Percentiles rank a stretch among this genome's conserved stretches.
phyloP scores from a whole-genome alignment of 2,888 invertebrate genomes.

The Cataglyphis rosenhaueri region DNA sequence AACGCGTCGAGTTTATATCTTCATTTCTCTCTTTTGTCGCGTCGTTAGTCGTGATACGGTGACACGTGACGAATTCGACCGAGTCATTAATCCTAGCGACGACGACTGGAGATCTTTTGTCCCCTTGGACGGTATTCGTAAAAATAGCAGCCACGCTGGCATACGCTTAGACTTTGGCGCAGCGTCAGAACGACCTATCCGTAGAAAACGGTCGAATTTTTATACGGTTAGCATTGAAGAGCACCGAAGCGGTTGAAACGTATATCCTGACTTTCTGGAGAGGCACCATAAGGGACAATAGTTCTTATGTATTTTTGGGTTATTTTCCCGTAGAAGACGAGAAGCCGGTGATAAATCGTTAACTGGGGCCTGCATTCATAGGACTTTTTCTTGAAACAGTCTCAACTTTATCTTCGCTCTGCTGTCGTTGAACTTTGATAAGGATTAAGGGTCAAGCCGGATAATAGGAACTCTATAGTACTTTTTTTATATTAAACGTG shows the following conservation, averaged over 20 bases:
- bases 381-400: conserved; percentile 55
- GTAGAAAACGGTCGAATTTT: conserved; percentile 63
- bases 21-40: conserved; percentile 68
- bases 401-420: conserved; percentile 52
- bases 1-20: conserved; percentile 55
- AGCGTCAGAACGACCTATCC: conserved; percentile 28
- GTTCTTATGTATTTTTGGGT: conserved; percentile 41
- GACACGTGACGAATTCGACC: conserved; percentile 78
- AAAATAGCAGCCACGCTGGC: conserved; percentile 63
- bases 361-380: conserved; percentile 68
- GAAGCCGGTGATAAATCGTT: conserved; percentile 71
- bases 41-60: conserved; percentile 77
- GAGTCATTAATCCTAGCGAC: conserved; percentile 77
- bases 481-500: conserved; percentile 6
- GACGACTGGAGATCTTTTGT: conserved; percentile 71
- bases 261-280: conserved; percentile 25
- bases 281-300: conserved; percentile 53
- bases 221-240: conserved; percentile 54
- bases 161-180: not conserved
- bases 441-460: conserved; percentile 41
- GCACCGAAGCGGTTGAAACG: conserved; percentile 31
- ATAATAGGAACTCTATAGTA: conserved; percentile 51
- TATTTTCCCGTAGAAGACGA: conserved; percentile 57
- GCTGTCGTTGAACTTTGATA: conserved; percentile 55
- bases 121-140: conserved; percentile 51